Conservation (phyloP, 2,113 vertebrate genomes). For the Chaetorhynchus papuensis region DNA sequence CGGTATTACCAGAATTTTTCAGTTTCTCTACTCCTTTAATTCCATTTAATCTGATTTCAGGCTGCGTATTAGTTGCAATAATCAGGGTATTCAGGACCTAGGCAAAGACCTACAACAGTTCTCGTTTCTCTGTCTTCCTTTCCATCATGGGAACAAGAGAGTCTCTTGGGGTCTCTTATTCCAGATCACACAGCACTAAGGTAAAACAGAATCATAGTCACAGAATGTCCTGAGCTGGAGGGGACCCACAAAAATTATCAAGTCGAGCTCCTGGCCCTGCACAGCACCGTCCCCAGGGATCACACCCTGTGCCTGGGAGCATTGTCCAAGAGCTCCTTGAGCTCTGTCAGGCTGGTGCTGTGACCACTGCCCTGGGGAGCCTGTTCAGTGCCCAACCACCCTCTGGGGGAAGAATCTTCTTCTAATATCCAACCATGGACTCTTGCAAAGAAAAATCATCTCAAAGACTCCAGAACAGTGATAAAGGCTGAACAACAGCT, state of each 20-base stretch:
- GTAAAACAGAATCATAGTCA: neutral
- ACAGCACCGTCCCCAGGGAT: neutral
- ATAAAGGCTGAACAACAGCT: neutral
- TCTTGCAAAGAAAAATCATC: neutral
- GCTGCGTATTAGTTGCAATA: neutral
- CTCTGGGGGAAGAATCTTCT: neutral
- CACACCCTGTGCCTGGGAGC: neutral
- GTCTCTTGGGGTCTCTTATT: rapidly evolving
- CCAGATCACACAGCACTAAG: rapidly evolving
- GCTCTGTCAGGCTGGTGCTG: neutral
- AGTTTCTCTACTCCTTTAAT: neutral
- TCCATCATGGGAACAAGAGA: neutral
- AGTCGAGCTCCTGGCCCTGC: rapidly evolving
- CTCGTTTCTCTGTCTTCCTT: neutral
- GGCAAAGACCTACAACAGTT: neutral
- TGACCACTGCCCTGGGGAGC: neutral
- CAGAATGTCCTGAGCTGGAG: neutral
- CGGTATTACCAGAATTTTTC: neutral
- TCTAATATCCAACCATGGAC: rapidly evolving
- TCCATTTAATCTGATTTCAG: neutral
- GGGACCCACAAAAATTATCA: rapidly evolving
- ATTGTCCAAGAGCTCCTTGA: neutral
- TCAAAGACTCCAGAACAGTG: neutral
- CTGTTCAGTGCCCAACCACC: neutral
- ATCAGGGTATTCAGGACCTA: neutral